Conservation (phyloP, 2,797 vertebrate species). For the Scyliorhinus canicula region DNA sequence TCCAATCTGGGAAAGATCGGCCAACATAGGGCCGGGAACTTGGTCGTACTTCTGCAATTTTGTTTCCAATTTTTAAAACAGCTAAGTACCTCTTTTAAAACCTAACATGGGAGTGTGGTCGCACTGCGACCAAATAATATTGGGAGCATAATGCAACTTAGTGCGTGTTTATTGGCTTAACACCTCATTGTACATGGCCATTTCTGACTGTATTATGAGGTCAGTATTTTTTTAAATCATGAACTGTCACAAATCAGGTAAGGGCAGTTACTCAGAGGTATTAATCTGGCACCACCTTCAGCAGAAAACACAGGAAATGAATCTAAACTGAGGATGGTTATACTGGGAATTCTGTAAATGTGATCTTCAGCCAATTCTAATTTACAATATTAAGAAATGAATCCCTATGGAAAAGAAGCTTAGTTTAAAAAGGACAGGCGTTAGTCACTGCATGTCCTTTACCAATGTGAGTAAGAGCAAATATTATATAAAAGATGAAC, state of each 20-base stretch:
- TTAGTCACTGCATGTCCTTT: not conserved
- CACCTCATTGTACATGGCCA: not conserved
- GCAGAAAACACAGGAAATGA: not conserved
- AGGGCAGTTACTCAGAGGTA: not conserved
- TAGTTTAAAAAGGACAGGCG: not conserved
- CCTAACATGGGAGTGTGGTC: not conserved
- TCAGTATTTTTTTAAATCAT: too few species aligned
- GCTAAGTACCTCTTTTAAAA: not conserved
- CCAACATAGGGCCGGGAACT: not conserved
- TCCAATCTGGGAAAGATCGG: not conserved
- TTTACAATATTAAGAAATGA: not conserved
- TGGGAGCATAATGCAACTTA: not conserved
- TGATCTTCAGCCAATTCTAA: not conserved
- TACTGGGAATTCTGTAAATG: not conserved
- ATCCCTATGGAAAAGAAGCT: not conserved
- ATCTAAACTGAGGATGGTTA: not conserved
- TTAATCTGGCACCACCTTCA: not conserved
- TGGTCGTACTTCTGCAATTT: not conserved
- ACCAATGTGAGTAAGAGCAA: not conserved
- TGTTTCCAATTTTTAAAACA: not conserved
- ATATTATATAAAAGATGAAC: not conserved
- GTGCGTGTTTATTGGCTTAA: not conserved
- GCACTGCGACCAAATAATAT: not conserved
- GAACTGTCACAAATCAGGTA: not conserved
- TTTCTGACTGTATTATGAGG: not conserved